A percentile compares a stretch with the other conserved stretches of the same genome.
These are phyloP conservation scores for Palloptera scutellata DNA, from an alignment of 2,888 invertebrate species.

Conservation along the genomic window DNA sequence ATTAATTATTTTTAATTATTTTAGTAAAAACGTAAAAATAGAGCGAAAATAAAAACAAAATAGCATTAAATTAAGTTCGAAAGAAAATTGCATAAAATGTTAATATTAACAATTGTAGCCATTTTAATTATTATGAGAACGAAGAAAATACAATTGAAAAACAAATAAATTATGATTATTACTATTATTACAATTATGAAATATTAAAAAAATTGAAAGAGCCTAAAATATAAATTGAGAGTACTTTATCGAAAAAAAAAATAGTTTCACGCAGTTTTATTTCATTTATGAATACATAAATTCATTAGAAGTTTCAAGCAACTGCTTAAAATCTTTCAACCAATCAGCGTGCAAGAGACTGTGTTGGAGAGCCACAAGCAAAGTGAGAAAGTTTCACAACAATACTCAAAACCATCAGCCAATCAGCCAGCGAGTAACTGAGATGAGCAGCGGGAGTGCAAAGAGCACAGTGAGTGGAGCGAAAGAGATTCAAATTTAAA, in stretches of 20 bases:
- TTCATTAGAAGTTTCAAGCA: too few species aligned
- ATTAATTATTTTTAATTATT: conserved; percentile 45
- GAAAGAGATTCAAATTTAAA: too few species aligned
- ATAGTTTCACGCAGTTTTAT: background rate
- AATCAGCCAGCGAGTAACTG: too few species aligned
- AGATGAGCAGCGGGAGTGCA: too few species aligned
- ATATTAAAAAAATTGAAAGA: background rate
- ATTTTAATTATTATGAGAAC: conserved; percentile 34
- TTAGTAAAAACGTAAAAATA: conserved; percentile 36
- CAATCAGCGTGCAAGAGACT: too few species aligned
- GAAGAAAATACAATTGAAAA: conserved; percentile 17
- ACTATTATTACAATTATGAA: background rate
- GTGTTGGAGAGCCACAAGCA: too few species aligned
- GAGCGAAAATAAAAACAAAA: conserved; percentile 35
- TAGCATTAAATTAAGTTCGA: conserved; percentile 37
- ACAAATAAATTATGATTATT: background rate
- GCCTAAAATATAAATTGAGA: too few species aligned
- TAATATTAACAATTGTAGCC: background rate
- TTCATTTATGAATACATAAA: background rate
- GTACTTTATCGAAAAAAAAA: too few species aligned
- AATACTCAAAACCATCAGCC: too few species aligned
- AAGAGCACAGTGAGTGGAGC: too few species aligned
- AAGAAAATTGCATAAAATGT: conserved; percentile 37
- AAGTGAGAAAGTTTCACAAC: too few species aligned
- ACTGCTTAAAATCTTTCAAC: too few species aligned